phyloP scores from a whole-genome alignment of 2,113 vertebrate genomes.

The Apeltes quadracus region DNA sequence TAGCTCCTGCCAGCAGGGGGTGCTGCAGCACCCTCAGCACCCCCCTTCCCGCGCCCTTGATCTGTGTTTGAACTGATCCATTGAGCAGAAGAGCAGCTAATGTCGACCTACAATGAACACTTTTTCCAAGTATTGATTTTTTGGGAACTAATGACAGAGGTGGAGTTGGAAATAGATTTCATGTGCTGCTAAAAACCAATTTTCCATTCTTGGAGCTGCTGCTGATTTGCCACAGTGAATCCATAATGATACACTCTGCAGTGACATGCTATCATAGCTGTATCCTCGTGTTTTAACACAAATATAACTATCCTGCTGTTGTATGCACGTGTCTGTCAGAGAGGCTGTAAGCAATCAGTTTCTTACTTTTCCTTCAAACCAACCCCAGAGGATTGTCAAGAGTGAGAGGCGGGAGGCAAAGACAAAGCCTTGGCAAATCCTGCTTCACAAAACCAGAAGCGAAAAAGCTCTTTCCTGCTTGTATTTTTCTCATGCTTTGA shows the following conservation, averaged over 20 bases:
- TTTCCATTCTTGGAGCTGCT: constrained; percentile 21
- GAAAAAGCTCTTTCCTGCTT: constrained; percentile 20
- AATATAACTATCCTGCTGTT: constrained; percentile 44
- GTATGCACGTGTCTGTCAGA: constrained; percentile 24
- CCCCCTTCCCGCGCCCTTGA: too few relatives aligned
- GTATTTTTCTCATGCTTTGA: constrained; percentile 29
- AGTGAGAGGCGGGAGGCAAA: constrained; percentile 39
- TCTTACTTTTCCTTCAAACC: constrained; percentile 36
- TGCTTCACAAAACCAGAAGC: constrained; percentile 29
- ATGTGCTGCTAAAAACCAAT: constrained; percentile 17
- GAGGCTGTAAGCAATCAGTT: constrained; percentile 42
- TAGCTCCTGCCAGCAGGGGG: too few relatives aligned
- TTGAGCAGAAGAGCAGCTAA: constrained; percentile 22
- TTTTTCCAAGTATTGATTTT: constrained; percentile 34
- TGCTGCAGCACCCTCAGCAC: too few relatives aligned
- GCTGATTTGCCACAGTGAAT: constrained; percentile 17
- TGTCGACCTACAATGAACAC: constrained; percentile 30
- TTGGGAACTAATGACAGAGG: constrained; percentile 42
- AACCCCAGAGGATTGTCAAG: constrained; percentile 53
- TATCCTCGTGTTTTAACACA: constrained; percentile 32
- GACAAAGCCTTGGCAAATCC: constrained; percentile 50
- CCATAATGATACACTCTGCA: constrained; percentile 36
- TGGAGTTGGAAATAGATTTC: constrained; percentile 12
- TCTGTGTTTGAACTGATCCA: constrained; percentile 41
- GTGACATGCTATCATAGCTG: constrained; percentile 30